Percentiles rank a stretch among this genome's conserved stretches.
These are phyloP conservation scores for Eretmocerus hayati DNA, from an alignment of 2,888 invertebrate species.

Conservation along the genomic window DNA sequence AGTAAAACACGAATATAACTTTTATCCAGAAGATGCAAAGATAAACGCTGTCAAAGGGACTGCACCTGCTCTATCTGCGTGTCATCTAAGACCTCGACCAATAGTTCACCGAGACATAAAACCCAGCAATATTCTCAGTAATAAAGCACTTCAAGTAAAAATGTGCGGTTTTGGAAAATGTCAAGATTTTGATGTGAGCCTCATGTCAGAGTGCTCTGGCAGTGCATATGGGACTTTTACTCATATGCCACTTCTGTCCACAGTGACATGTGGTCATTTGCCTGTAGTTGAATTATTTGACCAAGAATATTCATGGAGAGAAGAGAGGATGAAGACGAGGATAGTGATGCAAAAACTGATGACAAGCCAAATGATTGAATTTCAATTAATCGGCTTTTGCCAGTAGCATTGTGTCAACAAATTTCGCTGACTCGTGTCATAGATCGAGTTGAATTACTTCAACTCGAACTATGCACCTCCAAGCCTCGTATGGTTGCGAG, in stretches of 20 bases:
- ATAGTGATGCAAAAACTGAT: too few species aligned
- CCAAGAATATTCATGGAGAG: too few species aligned
- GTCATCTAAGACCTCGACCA: neutral
- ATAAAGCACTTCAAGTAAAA: neutral
- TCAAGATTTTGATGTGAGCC: neutral
- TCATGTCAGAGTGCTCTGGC: neutral
- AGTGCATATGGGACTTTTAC: neutral
- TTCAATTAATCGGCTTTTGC: too few species aligned
- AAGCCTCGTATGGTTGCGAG: too few species aligned
- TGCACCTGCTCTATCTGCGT: neutral
- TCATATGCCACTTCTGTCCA: slow-evolving; percentile 1
- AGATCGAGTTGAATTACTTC: too few species aligned
- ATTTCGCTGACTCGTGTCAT: too few species aligned
- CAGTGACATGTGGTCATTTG: too few species aligned
- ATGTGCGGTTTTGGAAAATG: neutral
- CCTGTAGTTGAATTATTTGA: too few species aligned
- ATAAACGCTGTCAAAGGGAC: neutral
- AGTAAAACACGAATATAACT: neutral
- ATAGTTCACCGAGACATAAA: slow-evolving; percentile 3
- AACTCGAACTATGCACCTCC: too few species aligned
- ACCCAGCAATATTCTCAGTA: neutral
- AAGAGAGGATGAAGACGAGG: too few species aligned
- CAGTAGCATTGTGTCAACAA: too few species aligned
- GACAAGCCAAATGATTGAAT: too few species aligned
- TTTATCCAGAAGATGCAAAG: neutral